These are phyloP conservation scores for Samia ricini DNA, from an alignment of 1,140 invertebrate genomes.

Conservation along the genomic window DNA sequence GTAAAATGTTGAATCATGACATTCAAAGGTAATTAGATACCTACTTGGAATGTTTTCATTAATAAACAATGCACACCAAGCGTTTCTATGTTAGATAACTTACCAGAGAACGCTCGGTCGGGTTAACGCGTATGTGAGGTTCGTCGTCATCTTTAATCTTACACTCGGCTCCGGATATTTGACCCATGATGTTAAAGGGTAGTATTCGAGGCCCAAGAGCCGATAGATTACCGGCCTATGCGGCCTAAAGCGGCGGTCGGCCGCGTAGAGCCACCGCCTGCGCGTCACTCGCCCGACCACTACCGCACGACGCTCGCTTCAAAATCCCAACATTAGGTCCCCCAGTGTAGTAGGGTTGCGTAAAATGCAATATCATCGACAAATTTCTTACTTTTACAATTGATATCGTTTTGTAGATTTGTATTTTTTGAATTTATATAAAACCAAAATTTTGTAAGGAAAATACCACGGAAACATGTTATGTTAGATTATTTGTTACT, in stretches of 20 bases:
- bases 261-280: conserved; percentile 55
- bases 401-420: not conserved
- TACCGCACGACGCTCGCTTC: conserved; percentile 52
- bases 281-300: conserved; percentile 65
- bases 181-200: conserved; percentile 50
- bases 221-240: conserved; percentile 12
- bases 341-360: conserved; percentile 32
- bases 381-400: not conserved
- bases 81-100: conserved; percentile 27
- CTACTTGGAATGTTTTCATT: too few species aligned
- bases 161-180: conserved; percentile 53
- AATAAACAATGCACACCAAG: too few species aligned
- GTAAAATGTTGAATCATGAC: too few species aligned
- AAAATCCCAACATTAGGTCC: conserved; percentile 28
- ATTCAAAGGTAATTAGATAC: too few species aligned
- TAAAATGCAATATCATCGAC: conserved; percentile 2
- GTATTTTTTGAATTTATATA: too few species aligned
- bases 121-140: conserved; percentile 57
- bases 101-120: conserved; percentile 59
- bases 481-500: too few species aligned
- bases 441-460: too few species aligned
- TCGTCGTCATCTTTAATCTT: conserved; percentile 56
- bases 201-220: conserved; percentile 9
- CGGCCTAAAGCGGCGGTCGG: conserved; percentile 40
- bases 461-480: too few species aligned